Percentiles rank a stretch among this genome's conserved stretches.
Conservation (phyloP, 2,797 vertebrate species). For the Chromobotia macracanthus region DNA sequence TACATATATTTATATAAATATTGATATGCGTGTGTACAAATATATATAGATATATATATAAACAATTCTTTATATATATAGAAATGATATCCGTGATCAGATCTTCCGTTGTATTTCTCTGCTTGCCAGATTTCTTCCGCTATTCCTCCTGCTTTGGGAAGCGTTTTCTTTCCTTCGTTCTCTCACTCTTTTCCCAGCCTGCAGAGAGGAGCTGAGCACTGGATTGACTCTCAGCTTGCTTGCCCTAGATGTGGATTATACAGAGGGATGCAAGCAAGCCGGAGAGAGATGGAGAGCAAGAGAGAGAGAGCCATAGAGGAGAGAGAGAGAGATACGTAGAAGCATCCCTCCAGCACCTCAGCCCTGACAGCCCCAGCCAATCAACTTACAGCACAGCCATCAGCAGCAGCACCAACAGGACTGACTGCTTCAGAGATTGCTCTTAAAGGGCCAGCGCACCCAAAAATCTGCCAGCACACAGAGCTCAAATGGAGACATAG, state of each 20-base stretch:
- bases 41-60: conserved; percentile 70
- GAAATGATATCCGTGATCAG: conserved; percentile 80
- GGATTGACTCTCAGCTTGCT: conserved; percentile 81
- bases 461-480: conserved; percentile 28
- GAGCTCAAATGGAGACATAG: conserved; percentile 12
- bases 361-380: conserved; percentile 85
- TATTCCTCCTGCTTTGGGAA: conserved; percentile 76
- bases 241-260: conserved; percentile 87
- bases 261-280: conserved; percentile 79
- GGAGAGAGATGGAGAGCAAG: conserved; percentile 62
- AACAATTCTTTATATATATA: conserved; percentile 67
- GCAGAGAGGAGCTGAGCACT: conserved; percentile 83
- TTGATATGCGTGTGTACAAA: conserved; percentile 57
- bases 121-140: conserved; percentile 67
- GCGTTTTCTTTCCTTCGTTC: conserved; percentile 73
- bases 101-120: conserved; percentile 75
- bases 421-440: conserved; percentile 76
- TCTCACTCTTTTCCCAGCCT: conserved; percentile 77
- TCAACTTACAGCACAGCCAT: conserved; percentile 83
- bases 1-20: conserved; percentile 58
- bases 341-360: conserved; percentile 86
- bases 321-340: conserved; percentile 71
- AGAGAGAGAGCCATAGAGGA: conserved; percentile 58
- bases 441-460: conserved; percentile 78
- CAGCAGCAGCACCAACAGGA: conserved; percentile 85